These are phyloP conservation scores for Microcaecilia unicolor DNA, from an alignment of 2,797 vertebrate genomes.

Conservation along the genomic window DNA sequence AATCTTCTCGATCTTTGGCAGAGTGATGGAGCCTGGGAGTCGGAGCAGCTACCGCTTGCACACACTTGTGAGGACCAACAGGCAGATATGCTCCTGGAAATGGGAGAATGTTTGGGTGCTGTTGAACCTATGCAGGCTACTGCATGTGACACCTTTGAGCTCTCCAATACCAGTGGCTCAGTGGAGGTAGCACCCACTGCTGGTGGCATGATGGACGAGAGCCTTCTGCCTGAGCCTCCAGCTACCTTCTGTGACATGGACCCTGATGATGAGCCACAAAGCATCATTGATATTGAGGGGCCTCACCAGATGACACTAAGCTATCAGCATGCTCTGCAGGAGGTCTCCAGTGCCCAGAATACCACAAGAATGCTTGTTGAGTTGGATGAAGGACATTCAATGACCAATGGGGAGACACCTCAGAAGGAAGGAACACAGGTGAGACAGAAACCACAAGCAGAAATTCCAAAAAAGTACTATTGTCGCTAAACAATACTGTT, in stretches of 20 bases:
- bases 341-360: constrained; percentile 46
- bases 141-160: constrained; percentile 15
- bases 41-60: constrained; percentile 7
- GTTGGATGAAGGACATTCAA: constrained; percentile 60
- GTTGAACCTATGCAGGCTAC: constrained; percentile 14
- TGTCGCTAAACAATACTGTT: too few relatives aligned
- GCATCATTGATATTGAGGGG: constrained; percentile 60
- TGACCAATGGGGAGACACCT: constrained; percentile 86
- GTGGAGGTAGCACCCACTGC: constrained; percentile 23
- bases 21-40: constrained; percentile 30
- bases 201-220: constrained; percentile 6
- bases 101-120: too few relatives aligned
- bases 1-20: constrained; percentile 61
- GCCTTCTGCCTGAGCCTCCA: constrained; percentile 69
- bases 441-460: background rate
- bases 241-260: constrained; percentile 63
- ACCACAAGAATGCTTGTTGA: constrained; percentile 38
- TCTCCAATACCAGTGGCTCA: constrained; percentile 22
- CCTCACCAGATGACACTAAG: constrained; percentile 66
- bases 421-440: constrained; percentile 91
- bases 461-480: background rate
- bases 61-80: too few relatives aligned
- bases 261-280: constrained; percentile 57
- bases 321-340: constrained; percentile 75
- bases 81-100: too few relatives aligned